These are phyloP conservation scores for Drosophila tripunctata DNA, from an alignment of 2,888 invertebrate species.

Conservation along the genomic window DNA sequence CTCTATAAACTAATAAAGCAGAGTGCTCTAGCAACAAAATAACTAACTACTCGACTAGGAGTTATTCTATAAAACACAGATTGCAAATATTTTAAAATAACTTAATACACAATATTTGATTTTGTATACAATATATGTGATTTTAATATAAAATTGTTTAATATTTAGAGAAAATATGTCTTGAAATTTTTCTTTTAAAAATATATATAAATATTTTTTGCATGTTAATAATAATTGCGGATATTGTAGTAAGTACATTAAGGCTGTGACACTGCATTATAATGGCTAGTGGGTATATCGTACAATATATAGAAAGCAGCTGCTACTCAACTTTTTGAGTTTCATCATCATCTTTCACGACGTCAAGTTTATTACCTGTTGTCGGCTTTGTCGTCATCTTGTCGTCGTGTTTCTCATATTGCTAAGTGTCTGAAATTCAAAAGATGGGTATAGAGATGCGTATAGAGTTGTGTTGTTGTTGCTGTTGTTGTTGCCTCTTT, in stretches of 20 bases:
- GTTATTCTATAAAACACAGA: not conserved
- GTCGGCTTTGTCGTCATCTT: constrained; percentile 15
- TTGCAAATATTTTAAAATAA: too few species aligned
- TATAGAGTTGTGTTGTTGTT: constrained; percentile 10
- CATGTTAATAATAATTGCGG: too few species aligned
- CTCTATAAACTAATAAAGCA: not conserved
- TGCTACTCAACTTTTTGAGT: constrained; percentile 5
- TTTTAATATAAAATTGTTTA: too few species aligned
- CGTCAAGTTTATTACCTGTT: constrained; percentile 40
- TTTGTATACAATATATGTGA: too few species aligned
- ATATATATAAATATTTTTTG: too few species aligned
- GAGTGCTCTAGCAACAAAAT: not conserved
- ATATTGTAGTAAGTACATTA: not conserved
- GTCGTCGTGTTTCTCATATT: constrained; percentile 31
- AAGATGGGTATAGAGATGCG: constrained; percentile 22
- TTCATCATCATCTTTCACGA: constrained; percentile 22
- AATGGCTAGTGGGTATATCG: too few species aligned
- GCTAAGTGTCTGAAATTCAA: constrained; percentile 43
- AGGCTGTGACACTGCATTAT: not conserved
- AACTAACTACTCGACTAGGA: not conserved
- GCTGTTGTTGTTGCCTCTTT: constrained; percentile 12
- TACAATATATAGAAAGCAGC: constrained; percentile 11
- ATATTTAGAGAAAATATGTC: too few species aligned
- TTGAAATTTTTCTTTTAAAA: too few species aligned
- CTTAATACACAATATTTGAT: too few species aligned